These are phyloP conservation scores for Coecobrya sp. DNA, from an alignment of 2,888 invertebrate genomes.

Conservation along the genomic window DNA sequence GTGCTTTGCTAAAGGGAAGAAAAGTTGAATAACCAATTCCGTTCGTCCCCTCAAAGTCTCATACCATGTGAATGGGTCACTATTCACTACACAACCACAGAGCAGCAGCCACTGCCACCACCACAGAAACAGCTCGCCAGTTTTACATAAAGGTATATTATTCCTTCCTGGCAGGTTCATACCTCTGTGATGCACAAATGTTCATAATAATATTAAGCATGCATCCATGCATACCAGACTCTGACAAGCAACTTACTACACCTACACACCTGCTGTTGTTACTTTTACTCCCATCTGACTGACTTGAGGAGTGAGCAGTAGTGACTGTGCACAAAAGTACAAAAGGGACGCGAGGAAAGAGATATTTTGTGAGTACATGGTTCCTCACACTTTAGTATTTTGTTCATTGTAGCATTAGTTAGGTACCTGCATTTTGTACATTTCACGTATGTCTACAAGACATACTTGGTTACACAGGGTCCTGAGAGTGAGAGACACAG, in stretches of 20 bases:
- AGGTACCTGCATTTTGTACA: not conserved
- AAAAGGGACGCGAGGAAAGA: not conserved
- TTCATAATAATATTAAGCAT: not conserved
- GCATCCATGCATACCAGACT: not conserved
- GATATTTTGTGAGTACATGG: not conserved
- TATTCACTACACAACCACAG: slow-evolving; percentile 22
- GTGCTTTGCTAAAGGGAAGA: slow-evolving; percentile 47
- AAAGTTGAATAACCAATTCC: slow-evolving; percentile 76
- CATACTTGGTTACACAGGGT: too few relatives aligned
- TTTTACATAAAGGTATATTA: slow-evolving; percentile 11
- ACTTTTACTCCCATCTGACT: slow-evolving; percentile 52
- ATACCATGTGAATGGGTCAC: slow-evolving; percentile 48
- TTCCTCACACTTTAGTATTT: not conserved
- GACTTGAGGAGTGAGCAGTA: slow-evolving; percentile 1
- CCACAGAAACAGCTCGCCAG: slow-evolving; percentile 23
- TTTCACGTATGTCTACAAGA: not conserved
- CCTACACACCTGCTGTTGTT: slow-evolving; percentile 64
- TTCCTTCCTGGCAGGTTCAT: not conserved
- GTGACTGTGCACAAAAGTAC: not conserved
- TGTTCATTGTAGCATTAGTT: slow-evolving; percentile 1
- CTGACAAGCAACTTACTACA: not conserved
- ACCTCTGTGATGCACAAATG: not conserved
- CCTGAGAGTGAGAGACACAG: not conserved
- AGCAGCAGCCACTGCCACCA: not conserved
- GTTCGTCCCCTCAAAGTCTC: slow-evolving; percentile 62